A percentile compares a stretch with the other conserved stretches of the same genome.
phyloP scores from a whole-genome alignment of 2,888 invertebrate genomes.

The Sinhomidia bicolor region DNA sequence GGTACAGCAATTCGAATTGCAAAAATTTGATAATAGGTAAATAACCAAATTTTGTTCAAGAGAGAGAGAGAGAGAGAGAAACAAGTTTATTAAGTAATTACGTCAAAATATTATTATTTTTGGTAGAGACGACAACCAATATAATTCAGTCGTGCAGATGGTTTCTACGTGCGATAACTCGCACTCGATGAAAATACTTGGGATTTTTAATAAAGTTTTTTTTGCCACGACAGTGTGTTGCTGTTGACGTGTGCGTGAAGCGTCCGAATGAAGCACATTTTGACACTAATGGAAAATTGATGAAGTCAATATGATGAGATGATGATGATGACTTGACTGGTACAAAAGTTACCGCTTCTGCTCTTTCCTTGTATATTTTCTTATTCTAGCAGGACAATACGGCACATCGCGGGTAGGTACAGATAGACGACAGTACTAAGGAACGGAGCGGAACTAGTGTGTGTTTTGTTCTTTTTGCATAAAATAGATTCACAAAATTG shows the following conservation, averaged over 20 bases:
- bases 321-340: not conserved
- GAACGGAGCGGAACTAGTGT: not conserved
- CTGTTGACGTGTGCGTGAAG: not conserved
- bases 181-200: not conserved
- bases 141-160: not conserved
- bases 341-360: not conserved
- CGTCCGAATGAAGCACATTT: too few species aligned
- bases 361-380: not conserved
- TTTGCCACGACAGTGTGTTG: not conserved
- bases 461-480: not conserved
- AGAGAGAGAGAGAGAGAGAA: too few species aligned
- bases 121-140: not conserved
- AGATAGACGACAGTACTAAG: not conserved
- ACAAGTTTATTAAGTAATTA: slow-evolving; percentile 3
- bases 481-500: not conserved
- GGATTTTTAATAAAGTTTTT: not conserved
- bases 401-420: not conserved
- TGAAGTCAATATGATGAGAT: not conserved
- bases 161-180: too few species aligned
- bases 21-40: not conserved
- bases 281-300: slow-evolving; percentile 2
- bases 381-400: slow-evolving; percentile 1
- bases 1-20: not conserved
- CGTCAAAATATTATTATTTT: not conserved
- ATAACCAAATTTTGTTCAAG: not conserved